Evolutionary conservation across 2,797 vertebrate species (phyloP), one percentile per base, ranked within the genome.

Genomic region (Myotis myotis): DNA sequence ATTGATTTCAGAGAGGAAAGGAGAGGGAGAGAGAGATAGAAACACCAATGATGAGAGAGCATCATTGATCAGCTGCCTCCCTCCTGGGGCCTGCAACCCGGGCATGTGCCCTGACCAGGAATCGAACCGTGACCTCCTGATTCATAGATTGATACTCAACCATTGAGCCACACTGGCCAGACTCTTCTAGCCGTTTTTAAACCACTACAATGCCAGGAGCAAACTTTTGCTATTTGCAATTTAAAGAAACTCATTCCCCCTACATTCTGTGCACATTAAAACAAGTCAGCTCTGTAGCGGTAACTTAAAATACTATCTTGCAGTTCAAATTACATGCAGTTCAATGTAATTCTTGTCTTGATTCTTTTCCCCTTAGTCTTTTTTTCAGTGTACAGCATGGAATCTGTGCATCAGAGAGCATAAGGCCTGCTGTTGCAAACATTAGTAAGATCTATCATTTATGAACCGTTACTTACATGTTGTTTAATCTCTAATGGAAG

Each of bases 401-500:
- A 95, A 87, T 88, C 84, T 97, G 51, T 74, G 80, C 30, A 94
- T 2, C 13, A 33, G 13, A 97, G 79, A 97, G 91, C 95, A 92
- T 90, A 90, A 72, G 2, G 15, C 71, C 96, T 97, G 51, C 95
- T 95, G 96, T 95, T 97, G 95, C 95, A 97, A 98, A 98, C 95
- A 97, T 97, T 97, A 97, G 91, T 96, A 97, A 98, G 94, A 97
- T 90, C 97, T 97, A 98, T 98, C 97, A 97, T 95, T 98, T 97
- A 91, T 82, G 72, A 98, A 94, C 95, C 96, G 96, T 98, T 98
- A 98, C 97, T 98, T 98, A 97, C 91, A 97, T 96, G 97, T 97
- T 98, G 97, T 98, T 98, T 98, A 98, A 98, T 98, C 97, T 97
- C 88, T 97, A 97, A 98, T 98, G 97, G 97, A 98, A 96, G 94